Conservation (phyloP, 2,797 vertebrate species). For the Buphagus erythrorhynchus region DNA sequence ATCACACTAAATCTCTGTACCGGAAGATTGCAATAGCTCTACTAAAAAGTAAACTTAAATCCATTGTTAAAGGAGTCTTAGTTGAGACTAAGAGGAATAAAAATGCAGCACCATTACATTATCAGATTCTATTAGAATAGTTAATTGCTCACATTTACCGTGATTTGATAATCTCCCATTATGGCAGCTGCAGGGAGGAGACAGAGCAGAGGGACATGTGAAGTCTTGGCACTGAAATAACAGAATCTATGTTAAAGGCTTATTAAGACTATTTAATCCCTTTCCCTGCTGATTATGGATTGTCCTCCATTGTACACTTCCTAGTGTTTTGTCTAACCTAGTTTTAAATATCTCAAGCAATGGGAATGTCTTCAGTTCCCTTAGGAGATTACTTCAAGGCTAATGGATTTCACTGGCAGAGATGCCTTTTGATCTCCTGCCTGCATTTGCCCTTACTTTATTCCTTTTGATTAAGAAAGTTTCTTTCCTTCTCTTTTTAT, state of each 20-base stretch:
- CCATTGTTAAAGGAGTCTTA: background rate
- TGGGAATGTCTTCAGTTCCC: slow-evolving; percentile 21
- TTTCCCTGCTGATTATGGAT: slow-evolving; percentile 51
- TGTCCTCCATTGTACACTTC: slow-evolving; percentile 31
- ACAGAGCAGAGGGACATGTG: background rate
- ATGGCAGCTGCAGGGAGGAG: slow-evolving; percentile 1
- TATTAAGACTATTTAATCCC: slow-evolving; percentile 53
- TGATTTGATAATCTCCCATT: slow-evolving; percentile 46
- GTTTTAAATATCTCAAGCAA: background rate
- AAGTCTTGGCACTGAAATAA: slow-evolving; percentile 49
- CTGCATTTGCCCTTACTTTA: background rate
- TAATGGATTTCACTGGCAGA: slow-evolving; percentile 19
- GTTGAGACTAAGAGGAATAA: background rate
- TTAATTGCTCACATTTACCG: slow-evolving; percentile 30
- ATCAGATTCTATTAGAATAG: slow-evolving; percentile 19
- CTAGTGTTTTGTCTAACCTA: slow-evolving; percentile 54
- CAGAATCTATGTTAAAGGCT: slow-evolving; percentile 31
- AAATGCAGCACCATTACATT: background rate
- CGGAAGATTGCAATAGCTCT: background rate
- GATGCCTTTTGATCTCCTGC: background rate
- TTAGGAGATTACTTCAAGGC: slow-evolving; percentile 51
- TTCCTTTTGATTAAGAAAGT: slow-evolving; percentile 6
- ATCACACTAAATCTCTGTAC: background rate
- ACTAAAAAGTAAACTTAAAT: background rate
- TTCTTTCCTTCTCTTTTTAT: background rate